Conservation (phyloP, 2,797 vertebrate genomes). For the Tokudaia muenninki region DNA sequence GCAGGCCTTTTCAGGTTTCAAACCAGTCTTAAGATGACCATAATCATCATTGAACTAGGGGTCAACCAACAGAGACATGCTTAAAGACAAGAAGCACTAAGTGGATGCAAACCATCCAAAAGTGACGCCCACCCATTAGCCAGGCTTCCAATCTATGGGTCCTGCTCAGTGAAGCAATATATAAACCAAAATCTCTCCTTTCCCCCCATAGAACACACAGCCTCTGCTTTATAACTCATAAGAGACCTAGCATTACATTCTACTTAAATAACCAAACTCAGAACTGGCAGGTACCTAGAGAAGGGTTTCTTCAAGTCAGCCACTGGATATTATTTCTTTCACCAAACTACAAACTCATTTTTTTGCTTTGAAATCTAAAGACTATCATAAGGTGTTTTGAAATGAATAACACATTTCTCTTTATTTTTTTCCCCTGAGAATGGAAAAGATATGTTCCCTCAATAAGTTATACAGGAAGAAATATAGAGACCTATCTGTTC, state of each 20-base stretch:
- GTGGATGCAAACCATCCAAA: neutral
- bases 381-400: slow-evolving; percentile 79
- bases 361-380: slow-evolving; percentile 83
- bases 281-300: slow-evolving; percentile 81
- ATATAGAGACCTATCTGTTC: slow-evolving; percentile 78
- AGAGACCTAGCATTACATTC: slow-evolving; percentile 77
- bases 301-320: slow-evolving; percentile 82
- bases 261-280: slow-evolving; percentile 82
- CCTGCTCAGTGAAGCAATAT: slow-evolving; percentile 25
- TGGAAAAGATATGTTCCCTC: slow-evolving; percentile 80
- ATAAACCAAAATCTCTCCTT: slow-evolving; percentile 72
- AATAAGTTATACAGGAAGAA: slow-evolving; percentile 81
- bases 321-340: slow-evolving; percentile 85
- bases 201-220: slow-evolving; percentile 76
- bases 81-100: neutral
- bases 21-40: slow-evolving; percentile 32
- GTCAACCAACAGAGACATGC: slow-evolving; percentile 31
- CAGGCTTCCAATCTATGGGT: neutral
- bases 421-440: slow-evolving; percentile 75
- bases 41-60: neutral
- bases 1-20: slow-evolving; percentile 30
- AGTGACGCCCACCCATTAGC: neutral
- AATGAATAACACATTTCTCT: slow-evolving; percentile 78
- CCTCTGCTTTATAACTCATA: slow-evolving; percentile 80
- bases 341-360: slow-evolving; percentile 84